Conservation (phyloP, 1,140 invertebrate genomes). For the Ceratina calcarata region DNA sequence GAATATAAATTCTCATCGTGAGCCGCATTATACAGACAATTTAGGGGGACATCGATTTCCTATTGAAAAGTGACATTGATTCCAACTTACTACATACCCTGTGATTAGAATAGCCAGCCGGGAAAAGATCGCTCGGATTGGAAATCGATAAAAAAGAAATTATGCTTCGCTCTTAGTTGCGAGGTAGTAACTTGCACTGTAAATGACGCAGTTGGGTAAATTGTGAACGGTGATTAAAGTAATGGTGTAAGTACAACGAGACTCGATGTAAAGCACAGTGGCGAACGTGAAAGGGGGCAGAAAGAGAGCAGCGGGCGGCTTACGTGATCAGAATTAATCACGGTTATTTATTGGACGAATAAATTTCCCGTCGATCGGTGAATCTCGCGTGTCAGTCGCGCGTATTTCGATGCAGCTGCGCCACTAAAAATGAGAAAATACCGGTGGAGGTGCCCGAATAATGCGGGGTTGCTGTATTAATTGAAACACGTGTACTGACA, state of each 20-base stretch:
- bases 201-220: constrained; percentile 19
- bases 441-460: constrained; percentile 15
- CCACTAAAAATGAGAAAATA: constrained; percentile 46
- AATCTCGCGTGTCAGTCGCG: constrained; percentile 39
- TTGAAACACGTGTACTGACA: too few species aligned
- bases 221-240: constrained; percentile 44
- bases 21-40: background rate
- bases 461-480: background rate
- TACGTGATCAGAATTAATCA: constrained; percentile 65
- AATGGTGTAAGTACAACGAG: constrained; percentile 42
- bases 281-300: background rate
- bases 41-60: background rate
- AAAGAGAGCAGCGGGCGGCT: constrained; percentile 14
- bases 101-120: background rate
- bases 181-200: background rate
- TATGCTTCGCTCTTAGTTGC: background rate
- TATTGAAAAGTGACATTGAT: background rate
- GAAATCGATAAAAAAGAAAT: constrained; percentile 30
- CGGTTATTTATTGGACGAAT: constrained; percentile 61
- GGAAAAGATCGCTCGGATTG: background rate
- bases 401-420: constrained; percentile 48
- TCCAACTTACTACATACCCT: background rate
- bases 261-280: constrained; percentile 6
- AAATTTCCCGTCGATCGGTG: constrained; percentile 53
- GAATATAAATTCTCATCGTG: too few species aligned